Base-by-base conservation (phyloP, 2,888 invertebrate genomes). In the Polymixis lichenea region DNA sequence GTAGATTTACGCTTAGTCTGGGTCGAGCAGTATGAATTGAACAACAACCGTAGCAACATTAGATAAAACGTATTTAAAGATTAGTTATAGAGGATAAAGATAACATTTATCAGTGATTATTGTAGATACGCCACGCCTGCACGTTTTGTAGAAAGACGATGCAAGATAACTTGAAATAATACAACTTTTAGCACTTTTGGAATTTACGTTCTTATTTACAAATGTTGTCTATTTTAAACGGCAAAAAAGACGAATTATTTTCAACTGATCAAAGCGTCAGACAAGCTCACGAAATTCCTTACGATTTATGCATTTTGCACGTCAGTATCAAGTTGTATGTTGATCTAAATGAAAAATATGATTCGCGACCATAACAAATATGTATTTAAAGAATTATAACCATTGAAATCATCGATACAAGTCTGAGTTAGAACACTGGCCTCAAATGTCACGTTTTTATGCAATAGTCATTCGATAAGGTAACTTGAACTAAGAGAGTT, bases 91-190 rank as follows among this genome's bases (percentile, higher is more conserved):
- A 51, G 60, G 43, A 69, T 82, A 43, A 55, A 60, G 82, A 79
- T 79, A 13, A 75, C 13, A 19, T 64, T 74, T 82, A 69, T 69
- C 68, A 69, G 60, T 69, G 75, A 79, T 82, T 79, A 82, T 60
- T 32, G 49, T 8, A 43, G 76, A 79, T 76, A 81, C 17, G 28
- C 56, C n/a, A 81, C 17, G 28, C 56, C n/a, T 73, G 67, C 66
- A 72, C 61, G 61, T 80, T 78, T 56, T 56, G 66, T 25, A 70
- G 55, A 82, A 60, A 64, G 67, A 74, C 49, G 61, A 22, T 28
- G 17, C 25, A 49, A 49, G 78, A 77, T 78, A 49, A 78, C 32
- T 51, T 53, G 11, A 25, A 61, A 78, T 51, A 49, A 69, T 69
- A 56, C 19, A 56, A 77, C n/a, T 19, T 69, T 61, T 78, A 53